Conservation (phyloP, 2,113 vertebrate genomes). For the Cisticola juncidis region DNA sequence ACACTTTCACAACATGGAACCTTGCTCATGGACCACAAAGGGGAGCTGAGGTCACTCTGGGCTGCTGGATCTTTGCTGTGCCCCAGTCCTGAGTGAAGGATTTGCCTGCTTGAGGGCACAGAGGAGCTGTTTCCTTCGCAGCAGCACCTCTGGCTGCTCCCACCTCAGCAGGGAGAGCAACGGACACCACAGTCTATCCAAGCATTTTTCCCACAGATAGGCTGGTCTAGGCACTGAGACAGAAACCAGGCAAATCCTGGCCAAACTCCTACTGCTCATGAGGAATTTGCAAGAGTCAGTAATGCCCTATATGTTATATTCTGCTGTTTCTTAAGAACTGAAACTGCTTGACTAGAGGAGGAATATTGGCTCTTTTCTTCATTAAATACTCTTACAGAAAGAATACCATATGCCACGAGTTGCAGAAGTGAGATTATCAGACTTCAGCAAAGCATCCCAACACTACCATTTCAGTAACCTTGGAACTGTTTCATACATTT, state of each 20-base stretch:
- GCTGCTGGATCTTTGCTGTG: neutral
- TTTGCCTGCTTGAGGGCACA: neutral
- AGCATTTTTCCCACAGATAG: neutral
- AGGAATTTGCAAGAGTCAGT: neutral
- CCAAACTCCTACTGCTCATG: neutral
- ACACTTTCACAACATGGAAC: too few species aligned
- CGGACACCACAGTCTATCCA: neutral
- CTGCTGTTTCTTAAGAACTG: neutral
- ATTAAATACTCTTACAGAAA: slow-evolving; percentile 6
- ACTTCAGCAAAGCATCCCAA: neutral
- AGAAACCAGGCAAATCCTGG: neutral
- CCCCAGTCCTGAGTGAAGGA: neutral
- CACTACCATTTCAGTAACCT: neutral
- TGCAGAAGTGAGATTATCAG: neutral
- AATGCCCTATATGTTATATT: neutral
- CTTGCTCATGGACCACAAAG: neutral
- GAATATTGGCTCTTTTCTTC: neutral
- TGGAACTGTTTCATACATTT: neutral
- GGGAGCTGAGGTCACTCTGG: neutral
- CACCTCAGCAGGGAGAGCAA: neutral
- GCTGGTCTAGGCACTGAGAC: neutral
- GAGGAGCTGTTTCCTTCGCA: neutral
- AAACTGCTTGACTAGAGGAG: neutral
- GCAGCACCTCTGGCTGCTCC: neutral
- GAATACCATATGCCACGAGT: neutral